These are phyloP conservation scores for Meda fulgida DNA, from an alignment of 2,797 vertebrate species.

Conservation along the genomic window DNA sequence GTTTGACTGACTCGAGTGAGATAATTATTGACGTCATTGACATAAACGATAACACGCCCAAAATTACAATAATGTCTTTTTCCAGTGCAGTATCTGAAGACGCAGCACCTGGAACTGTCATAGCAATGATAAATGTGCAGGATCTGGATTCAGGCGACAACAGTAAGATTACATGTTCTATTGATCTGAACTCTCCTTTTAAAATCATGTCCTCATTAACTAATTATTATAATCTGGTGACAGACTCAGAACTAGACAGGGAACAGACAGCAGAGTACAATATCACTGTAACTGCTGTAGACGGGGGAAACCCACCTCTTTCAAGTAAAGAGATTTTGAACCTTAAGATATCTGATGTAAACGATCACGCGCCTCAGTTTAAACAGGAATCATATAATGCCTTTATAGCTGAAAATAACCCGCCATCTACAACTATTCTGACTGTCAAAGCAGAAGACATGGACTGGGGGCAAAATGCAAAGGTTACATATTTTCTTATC, in stretches of 20 bases:
- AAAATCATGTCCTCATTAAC: slow-evolving; percentile 66
- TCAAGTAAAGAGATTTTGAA: slow-evolving; percentile 57
- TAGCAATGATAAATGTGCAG: slow-evolving; percentile 78
- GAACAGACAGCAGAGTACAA: slow-evolving; percentile 69
- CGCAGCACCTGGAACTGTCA: slow-evolving; percentile 68
- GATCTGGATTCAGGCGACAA: slow-evolving; percentile 73
- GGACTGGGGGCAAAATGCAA: slow-evolving; percentile 75
- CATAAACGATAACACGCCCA: slow-evolving; percentile 81
- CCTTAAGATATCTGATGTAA: slow-evolving; percentile 75
- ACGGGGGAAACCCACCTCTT: slow-evolving; percentile 69
- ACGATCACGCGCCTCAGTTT: slow-evolving; percentile 76
- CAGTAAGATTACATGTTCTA: slow-evolving; percentile 55
- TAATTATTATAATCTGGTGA: slow-evolving; percentile 69
- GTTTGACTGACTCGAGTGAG: slow-evolving; percentile 71
- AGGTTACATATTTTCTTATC: slow-evolving; percentile 74
- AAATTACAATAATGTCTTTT: slow-evolving; percentile 79
- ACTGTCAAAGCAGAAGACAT: slow-evolving; percentile 67
- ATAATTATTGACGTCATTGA: slow-evolving; percentile 79
- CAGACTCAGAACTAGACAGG: slow-evolving; percentile 70
- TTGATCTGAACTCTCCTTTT: slow-evolving; percentile 67
- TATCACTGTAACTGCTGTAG: slow-evolving; percentile 70
- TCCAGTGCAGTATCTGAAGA: slow-evolving; percentile 77
- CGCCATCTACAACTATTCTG: slow-evolving; percentile 63
- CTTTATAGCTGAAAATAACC: slow-evolving; percentile 68
- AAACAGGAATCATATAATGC: slow-evolving; percentile 55